Evolutionary conservation across 2,797 vertebrate genomes (phyloP), one percentile per base, ranked within the genome.

Genomic region (Enteromius unitaeniatus): DNA sequence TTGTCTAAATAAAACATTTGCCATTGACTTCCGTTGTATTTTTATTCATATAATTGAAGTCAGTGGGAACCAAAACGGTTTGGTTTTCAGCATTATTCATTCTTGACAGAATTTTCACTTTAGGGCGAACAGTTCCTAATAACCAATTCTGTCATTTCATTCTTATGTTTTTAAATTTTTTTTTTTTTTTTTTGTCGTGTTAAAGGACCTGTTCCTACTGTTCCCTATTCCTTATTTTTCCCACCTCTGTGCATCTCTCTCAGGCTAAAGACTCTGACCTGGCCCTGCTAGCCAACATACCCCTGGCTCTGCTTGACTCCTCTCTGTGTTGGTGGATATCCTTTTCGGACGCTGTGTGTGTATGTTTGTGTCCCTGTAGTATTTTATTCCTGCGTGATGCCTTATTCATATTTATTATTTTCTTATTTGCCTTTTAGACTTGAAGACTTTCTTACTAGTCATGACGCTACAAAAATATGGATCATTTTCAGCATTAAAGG

Each of bases 271-370:
- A 96, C 88, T 96, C 96, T 94, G 96, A 96, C 87, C 92, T 96
- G 92, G 95, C 94, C 88, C 94, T 96, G 90, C 92, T 97, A 92
- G 96, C 96, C 92, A 96, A 95, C 92, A 97, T 97, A 90, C 95
- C 96, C 73, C 92, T 97, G 93, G 96, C 96, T 93, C 95, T 97
- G 88, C 96, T 97, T 93, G 96, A 97, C 91, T 96, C 95, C 89
- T 96, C 95, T 94, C 92, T 97, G 34, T 97, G 96, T 93, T 97
- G 96, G 96, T 97, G 96, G 96, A 97, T 96, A 97, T 97, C 96
- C 96, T 96, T 96, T 91, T 94, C 79, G 68, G 86, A 88, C 83
- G 85, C 58, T 81, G 21, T 74, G 90, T 75, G 89, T 85, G 28
- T 49, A 31, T 31, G 86, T 87, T 78, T 88, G 84, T 85, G 47